A percentile compares a stretch with the other conserved stretches of the same genome.
Evolutionary conservation across 2,113 vertebrate genomes (phyloP).

Genomic region (Holacanthus passer): DNA sequence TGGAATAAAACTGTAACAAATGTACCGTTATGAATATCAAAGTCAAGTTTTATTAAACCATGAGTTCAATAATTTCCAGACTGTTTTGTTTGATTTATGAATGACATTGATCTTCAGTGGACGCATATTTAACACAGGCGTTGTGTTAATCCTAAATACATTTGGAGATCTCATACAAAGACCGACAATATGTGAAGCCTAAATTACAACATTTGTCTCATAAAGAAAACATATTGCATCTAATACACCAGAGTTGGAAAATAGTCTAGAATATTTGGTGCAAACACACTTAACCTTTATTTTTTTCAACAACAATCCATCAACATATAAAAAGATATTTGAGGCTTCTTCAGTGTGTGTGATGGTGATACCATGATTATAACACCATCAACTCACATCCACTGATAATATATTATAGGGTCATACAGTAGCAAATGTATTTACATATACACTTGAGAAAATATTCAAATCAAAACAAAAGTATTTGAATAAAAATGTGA

Average conservation of each 20-base stretch:
- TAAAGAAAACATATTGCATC: background rate
- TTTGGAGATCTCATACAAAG: background rate
- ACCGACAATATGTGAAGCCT: background rate
- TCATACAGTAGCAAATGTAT: background rate
- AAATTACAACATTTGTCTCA: background rate
- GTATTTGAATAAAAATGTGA: background rate
- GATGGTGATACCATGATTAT: background rate
- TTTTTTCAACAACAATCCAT: background rate
- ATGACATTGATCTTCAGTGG: background rate
- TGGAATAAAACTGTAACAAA: background rate
- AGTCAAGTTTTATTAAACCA: background rate
- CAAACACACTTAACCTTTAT: background rate
- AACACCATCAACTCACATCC: background rate
- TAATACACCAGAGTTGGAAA: no score
- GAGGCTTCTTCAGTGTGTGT: background rate
- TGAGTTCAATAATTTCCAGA: background rate
- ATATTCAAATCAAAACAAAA: conserved; percentile 1
- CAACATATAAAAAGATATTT: background rate
- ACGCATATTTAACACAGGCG: background rate
- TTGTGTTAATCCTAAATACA: background rate
- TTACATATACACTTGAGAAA: background rate
- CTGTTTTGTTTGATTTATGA: background rate
- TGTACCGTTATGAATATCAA: background rate
- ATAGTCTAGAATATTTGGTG: background rate
- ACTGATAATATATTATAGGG: background rate